phyloP scores from a whole-genome alignment of 2,113 vertebrate species.

The Festucalex cinctus region DNA sequence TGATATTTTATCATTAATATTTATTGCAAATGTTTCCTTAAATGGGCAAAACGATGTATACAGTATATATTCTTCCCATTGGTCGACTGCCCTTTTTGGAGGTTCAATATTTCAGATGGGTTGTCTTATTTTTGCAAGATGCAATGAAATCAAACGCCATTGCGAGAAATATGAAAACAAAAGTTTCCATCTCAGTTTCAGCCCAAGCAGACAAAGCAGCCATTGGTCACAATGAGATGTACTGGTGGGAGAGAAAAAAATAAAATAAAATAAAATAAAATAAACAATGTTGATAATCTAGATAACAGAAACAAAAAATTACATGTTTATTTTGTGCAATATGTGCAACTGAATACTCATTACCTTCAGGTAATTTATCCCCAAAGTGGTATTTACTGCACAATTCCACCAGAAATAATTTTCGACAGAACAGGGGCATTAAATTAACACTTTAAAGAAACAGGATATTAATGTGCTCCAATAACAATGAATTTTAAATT shows the following conservation, averaged over 20 bases:
- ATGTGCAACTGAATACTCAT: constrained; percentile 58
- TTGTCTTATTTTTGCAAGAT: constrained; percentile 17
- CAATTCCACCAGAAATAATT: constrained; percentile 63
- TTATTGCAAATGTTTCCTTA: constrained; percentile 46
- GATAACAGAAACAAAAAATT: neutral
- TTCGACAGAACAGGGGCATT: constrained; percentile 58
- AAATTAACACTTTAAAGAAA: constrained; percentile 66
- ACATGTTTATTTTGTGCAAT: neutral
- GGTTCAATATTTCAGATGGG: neutral
- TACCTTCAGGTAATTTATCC: constrained; percentile 56
- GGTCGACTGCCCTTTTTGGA: neutral
- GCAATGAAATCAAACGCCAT: constrained; percentile 9
- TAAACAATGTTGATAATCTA: neutral
- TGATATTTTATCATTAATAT: constrained; percentile 61
- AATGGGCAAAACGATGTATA: constrained; percentile 22
- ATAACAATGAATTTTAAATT: constrained; percentile 62
- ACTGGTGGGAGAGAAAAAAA: constrained; percentile 5
- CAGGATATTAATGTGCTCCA: constrained; percentile 58
- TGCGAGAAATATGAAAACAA: constrained; percentile 25
- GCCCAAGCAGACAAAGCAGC: constrained; percentile 24
- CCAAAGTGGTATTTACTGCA: constrained; percentile 52
- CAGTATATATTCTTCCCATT: constrained; percentile 1
- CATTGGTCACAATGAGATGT: constrained; percentile 32
- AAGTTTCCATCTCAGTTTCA: constrained; percentile 28
- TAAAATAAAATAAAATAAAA: constrained; percentile 10